Percentiles rank a stretch among this genome's conserved stretches.
These are phyloP conservation scores for Corythaixoides concolor DNA, from an alignment of 2,113 vertebrate species.

Conservation along the genomic window DNA sequence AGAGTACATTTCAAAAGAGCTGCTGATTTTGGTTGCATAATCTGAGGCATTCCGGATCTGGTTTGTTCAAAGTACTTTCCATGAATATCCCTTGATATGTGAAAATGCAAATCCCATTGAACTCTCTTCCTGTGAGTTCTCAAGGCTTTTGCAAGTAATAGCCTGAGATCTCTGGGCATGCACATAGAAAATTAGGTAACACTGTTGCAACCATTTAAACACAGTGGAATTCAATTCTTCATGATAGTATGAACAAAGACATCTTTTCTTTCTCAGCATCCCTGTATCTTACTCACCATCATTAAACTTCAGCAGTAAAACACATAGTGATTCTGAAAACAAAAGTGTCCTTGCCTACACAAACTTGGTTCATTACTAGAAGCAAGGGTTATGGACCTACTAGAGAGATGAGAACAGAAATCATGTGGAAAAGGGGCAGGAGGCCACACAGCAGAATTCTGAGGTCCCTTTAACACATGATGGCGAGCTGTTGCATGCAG, in stretches of 20 bases:
- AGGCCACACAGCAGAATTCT: not conserved
- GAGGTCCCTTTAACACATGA: not conserved
- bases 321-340: not conserved
- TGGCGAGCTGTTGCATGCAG: not conserved
- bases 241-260: not conserved
- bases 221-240: not conserved
- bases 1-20: constrained; percentile 11
- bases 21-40: constrained; percentile 7
- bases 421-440: not conserved
- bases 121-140: not conserved
- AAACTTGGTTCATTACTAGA: not conserved
- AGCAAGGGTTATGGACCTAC: not conserved
- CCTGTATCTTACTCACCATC: not conserved
- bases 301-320: not conserved
- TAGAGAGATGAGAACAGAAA: not conserved
- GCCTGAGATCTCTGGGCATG: not conserved
- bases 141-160: not conserved
- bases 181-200: not conserved
- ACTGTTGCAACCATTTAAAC: not conserved
- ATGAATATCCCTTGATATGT: not conserved
- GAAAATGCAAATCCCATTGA: not conserved
- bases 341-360: not conserved
- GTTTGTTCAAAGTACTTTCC: not conserved
- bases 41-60: not conserved
- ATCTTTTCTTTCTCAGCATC: not conserved